These are phyloP conservation scores for Lacerta viridis DNA, from an alignment of 2,797 vertebrate genomes.

Conservation along the genomic window DNA sequence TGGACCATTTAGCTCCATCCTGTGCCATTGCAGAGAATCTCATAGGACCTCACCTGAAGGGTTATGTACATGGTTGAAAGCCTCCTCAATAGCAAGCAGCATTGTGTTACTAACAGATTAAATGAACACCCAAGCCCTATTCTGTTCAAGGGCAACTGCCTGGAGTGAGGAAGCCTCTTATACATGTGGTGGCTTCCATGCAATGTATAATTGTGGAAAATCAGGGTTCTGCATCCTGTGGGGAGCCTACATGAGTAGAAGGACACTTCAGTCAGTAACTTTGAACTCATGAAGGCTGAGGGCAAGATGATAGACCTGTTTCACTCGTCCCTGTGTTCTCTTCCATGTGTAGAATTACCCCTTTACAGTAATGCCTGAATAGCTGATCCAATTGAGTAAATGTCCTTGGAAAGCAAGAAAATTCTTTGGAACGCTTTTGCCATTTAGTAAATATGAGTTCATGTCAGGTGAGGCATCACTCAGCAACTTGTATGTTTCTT, in stretches of 20 bases:
- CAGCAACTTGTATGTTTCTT: neutral
- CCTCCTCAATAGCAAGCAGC: neutral
- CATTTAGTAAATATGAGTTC: constrained; percentile 15
- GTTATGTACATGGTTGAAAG: neutral
- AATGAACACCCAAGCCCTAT: neutral
- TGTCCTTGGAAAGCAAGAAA: neutral
- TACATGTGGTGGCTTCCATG: too few relatives aligned
- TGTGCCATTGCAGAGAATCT: neutral
- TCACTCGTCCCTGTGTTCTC: too few relatives aligned
- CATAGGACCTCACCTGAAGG: neutral
- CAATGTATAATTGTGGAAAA: too few relatives aligned
- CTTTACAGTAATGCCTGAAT: too few relatives aligned
- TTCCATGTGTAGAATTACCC: too few relatives aligned
- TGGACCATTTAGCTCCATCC: neutral
- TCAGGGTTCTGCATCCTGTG: too few relatives aligned
- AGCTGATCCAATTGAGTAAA: constrained; percentile 10
- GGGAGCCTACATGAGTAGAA: too few relatives aligned
- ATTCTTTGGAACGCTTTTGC: neutral
- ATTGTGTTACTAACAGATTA: constrained; percentile 1
- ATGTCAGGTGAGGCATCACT: neutral
- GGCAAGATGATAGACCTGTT: too few relatives aligned
- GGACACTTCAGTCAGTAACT: too few relatives aligned
- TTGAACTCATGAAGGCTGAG: too few relatives aligned
- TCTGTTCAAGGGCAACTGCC: too few relatives aligned
- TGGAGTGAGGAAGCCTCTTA: too few relatives aligned